Evolutionary conservation across 2,888 invertebrate genomes (phyloP), one percentile per base, ranked within the genome.

Genomic region (Iphiclides podalirius): DNA sequence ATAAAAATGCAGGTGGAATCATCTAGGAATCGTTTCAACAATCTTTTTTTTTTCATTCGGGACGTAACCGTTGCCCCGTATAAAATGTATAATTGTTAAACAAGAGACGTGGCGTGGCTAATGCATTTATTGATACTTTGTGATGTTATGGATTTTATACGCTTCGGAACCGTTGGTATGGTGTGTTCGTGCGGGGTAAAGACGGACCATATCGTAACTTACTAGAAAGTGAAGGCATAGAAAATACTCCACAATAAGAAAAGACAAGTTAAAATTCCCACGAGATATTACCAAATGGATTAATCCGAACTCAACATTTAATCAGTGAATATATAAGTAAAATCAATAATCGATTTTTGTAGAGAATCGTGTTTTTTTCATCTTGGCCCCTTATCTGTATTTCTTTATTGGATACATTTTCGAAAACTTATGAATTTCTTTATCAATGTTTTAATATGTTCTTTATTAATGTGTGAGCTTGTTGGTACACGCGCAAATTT

Each of bases 81-180:
- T 53, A 53, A 59, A 66, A 66, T 66, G 57, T 60, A 63, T 64
- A 66, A 66, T 66, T 62, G 59, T 46, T 52, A 54, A 55, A 59
- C 54, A 52, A 55, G 54, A 49, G 51, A 55, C 57, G 57, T 50
- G 51, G 55, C 60, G 60, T 60, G 46, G 36, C 63, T 40, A 59
- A 66, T 61, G 53, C 50, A 57, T 63, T 66, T 58, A 60, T 60
- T 48, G 54, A 47, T 57, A 56, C 50, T 44, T 38, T 40, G 45
- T 26, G 52, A 45, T 46, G 45, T 47, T 51, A 48, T 47, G 50
- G 44, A 35, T 45, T 35, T 44, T 40, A 16, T 45, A 37, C 48
- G 39, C 46, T 48, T 35, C 37, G 17, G 45, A 28, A 26, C 37
- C 31, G 28, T 42, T 51, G 47, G 31, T 49, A 40, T 37, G 26